Base-by-base conservation (phyloP, 2,888 invertebrate genomes). In the Melangyna quadrimaculata region DNA sequence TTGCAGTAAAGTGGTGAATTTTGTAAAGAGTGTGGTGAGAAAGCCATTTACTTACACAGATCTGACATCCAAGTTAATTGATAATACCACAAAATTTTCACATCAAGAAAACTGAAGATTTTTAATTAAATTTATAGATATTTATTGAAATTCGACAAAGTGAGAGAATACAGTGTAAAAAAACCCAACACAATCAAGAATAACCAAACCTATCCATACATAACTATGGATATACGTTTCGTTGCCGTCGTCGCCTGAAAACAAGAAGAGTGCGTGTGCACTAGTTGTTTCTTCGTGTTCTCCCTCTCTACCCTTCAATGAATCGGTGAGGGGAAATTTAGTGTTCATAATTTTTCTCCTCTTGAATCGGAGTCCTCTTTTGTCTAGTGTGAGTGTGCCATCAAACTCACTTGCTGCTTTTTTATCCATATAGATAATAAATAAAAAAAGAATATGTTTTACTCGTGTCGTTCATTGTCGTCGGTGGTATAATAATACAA, bases 401-500 rank as follows among this genome's bases (percentile, higher is more conserved):
- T 53, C 59, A 70, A 32, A 70, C 43, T 69, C 72, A 77, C 75
- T 67, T 65, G 59, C 67, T 59, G 35, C 55, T 57, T 40, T 55
- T 40, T 71, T 65, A 27, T 65, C 53, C 65, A 84, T 75, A 84
- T 59, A 77, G 61, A 57, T 63, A 63, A 61, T 70, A 78, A n/a
- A 67, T 57, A 69, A 37, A 55, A 70, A 29, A 55, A 79, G 17
- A 72, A 72, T 72, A 71, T 77, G 72, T 77, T 84, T 70, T 79
- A 72, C 55, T 77, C 75, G 67, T 63, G 35, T 67, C 67, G 55
- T 75, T 67, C 53, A 51, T 72, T 57, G 71, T 75, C 75, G 81
- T 81, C 86, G 86, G 81, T 73, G 86, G 86, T 86, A 81, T 86
- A 77, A 81, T 86, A 77, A 73, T 72, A 65, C 73, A 78, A 70